Base-by-base conservation (phyloP, 2,888 invertebrate genomes). In the Cheilosia pagana region DNA sequence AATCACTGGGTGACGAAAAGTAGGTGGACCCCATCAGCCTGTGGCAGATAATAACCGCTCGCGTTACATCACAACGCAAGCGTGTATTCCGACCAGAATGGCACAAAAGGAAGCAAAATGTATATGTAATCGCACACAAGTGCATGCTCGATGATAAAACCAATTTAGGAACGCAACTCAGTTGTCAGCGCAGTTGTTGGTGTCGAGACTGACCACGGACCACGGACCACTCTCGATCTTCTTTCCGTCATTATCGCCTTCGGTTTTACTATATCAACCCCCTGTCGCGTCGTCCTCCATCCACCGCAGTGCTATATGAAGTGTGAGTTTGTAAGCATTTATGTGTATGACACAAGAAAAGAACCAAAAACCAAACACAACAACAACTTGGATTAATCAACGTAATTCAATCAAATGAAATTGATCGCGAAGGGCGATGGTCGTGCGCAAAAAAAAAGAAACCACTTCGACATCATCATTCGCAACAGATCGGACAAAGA, bases 331-430 rank as follows among this genome's bases (percentile, higher is more conserved):
- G 68, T 70, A 78, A 74, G 53, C 72, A 74, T 72, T 63, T 62
- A 19, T 48, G 25, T 23, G 23, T 23, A 39, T 39, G 28, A 25
- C 12, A 41, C 31, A 23, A 35, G 52, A 3, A 12, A 45, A 72
- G 14, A 57, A 67, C 14, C 31, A 45, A 28, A 41, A 62, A 6
- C 2, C 43, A 43, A 57, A 28, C 31, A 10, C 39, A 50, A 39
- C 41, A 59, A 45, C 52, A 76, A 59, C 76, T 67, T 48, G 76
- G 70, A 68, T 78, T 78, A 74, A 65, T 78, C 62, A 85, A 85
- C 53, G 81, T 81, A 85, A 75, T 76, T 85, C 71, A 85, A 81
- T 81, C 71, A 85, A 85, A 85, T 76, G 70, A 76, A 81, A 81
- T 85, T 79, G 67, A 81, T 76, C 43, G 71, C 53, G 75, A 85